Base-by-base conservation (phyloP, 2,888 invertebrate species). In the Spilarctia lutea region DNA sequence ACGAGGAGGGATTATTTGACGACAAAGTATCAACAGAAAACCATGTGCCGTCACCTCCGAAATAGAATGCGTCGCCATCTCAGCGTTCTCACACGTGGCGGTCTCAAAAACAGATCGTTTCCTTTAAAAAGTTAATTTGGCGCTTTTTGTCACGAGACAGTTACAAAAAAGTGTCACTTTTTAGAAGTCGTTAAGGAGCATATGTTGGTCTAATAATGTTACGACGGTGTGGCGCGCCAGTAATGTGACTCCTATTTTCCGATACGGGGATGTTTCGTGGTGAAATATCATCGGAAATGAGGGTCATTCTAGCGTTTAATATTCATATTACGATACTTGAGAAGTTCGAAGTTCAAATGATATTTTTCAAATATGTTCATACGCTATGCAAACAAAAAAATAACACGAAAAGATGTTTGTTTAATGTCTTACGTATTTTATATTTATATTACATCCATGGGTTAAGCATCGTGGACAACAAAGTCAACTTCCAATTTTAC, bases 111-210 rank as follows among this genome's bases (percentile, higher is more conserved):
- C 95, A 93, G 94, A 95, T 95, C 92, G 94, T 94, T 95, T 95
- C 95, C 95, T 95, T 93, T 95, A 95, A 95, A 95, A 95, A 94
- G 94, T 94, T 95, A 95, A 96, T 95, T 94, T 94, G 93, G 89
- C 92, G 87, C 90, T 95, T 95, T 95, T 95, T 95, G 91, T 94
- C 78, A 76, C 77, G 79, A 79, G 85, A 85, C 81, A 86, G 87
- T 83, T 87, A 93, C 91, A 94, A 94, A 94, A 85, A 94, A 91
- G 91, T 88, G 89, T 86, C 88, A 93, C 91, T 94, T 95, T 95
- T 95, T 93, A 90, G 86, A 88, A 87, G 88, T 88, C 89, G 91
- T 90, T 91, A 92, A 89, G 89, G 88, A 90, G 92, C 95, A 95
- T 94, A 92, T 94, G 94, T 91, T 91, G 85, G 72, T 90, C 85